Evolutionary conservation across 2,888 invertebrate genomes (phyloP), one percentile per base, ranked within the genome.

Genomic region (Habroteleia sp.): DNA sequence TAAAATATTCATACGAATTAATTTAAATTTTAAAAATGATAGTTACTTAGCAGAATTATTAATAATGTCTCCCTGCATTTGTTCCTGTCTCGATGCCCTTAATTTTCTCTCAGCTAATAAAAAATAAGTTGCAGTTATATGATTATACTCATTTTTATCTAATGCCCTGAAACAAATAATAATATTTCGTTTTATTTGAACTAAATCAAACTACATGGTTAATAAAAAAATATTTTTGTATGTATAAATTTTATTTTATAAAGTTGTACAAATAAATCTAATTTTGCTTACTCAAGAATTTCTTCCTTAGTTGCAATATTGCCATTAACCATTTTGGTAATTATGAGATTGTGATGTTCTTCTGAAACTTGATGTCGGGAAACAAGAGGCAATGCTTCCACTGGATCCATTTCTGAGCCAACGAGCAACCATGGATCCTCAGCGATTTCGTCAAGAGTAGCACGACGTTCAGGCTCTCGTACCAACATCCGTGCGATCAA

Each of bases 81-180:
- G 89, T 78, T 94, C 93, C 81, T 93, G 94, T 82, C 96, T 91
- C 84, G 94, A 93, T 48, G 93, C 92, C 77, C 95, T 92, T 35
- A 99, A 90, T 87, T 97, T 95, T 77, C 97, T 91, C 89, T 99
- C 99, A 7, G 98, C 98, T 81, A 99, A 90, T 81, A 99, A 91
- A 90, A 96, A 99, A 90, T 98, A 99, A 11, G 99, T 99, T 41
- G 99, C 99, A 20, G 99, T 98, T 84, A 99, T 95, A 89, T 99
- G 97, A 90, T 97, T 97, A 90, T 99, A 99, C 86, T 97, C 97
- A 90, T 98, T 96, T 86, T 94, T 95, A 86, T 98, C 97, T 84
- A 99, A 90, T 60, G 97, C 95, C 77, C 96, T 96, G 87, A 17
- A 88, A 25, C 7, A 25, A 20, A 20, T 20, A 20, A 20, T 20